Base-by-base conservation (phyloP, 2,888 invertebrate genomes). In the Latrodectus hesperus region DNA sequence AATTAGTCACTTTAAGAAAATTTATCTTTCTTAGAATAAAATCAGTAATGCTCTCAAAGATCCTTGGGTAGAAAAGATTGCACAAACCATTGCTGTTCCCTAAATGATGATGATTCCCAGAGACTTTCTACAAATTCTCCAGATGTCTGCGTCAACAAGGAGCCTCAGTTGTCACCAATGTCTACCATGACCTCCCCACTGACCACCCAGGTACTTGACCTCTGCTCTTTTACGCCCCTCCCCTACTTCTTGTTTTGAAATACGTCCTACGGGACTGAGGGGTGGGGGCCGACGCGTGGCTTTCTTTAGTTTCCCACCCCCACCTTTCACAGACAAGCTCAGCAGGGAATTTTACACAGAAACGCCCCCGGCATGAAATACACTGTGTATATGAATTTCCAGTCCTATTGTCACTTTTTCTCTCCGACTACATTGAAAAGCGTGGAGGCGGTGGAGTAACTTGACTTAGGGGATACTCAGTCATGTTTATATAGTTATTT, bases 121-220 rank as follows among this genome's bases (percentile, higher is more conserved):
- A 67, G 17, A 22, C 67, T 67, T 67, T 67, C n/a, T 26, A 67
- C 67, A 67, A 26, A 52, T 73, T 65, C 52, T 16, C 51, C 52
- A 55, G 22, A 70, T 8, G n/a, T 55, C n/a, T 52, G 65, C 22
- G 70, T 76, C 64, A 49, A 17, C 17, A 22, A 83, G 83, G 76
- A 76, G 83, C 83, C 83, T 26, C 16, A 53, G 83, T 76, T 76
- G 83, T 73, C 83, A 83, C 75, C 70, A 51, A 68, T 74, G 71
- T 76, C 83, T 65, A 64, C 16, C 9, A n/a, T 76, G 71, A 76
- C 83, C 83, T 75, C 67, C n/a, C 60, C 22, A 17, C 73, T 86
- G 85, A 86, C 85, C 85, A 86, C 85, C 85, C 85, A 86, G 52
- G 85, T 70, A 86, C 85, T 86, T 86, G 85, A 86, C 76, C 85